Percentiles rank a stretch among this genome's conserved stretches.
Conservation (phyloP, 2,797 vertebrate species). For the Sitta carolinensis region DNA sequence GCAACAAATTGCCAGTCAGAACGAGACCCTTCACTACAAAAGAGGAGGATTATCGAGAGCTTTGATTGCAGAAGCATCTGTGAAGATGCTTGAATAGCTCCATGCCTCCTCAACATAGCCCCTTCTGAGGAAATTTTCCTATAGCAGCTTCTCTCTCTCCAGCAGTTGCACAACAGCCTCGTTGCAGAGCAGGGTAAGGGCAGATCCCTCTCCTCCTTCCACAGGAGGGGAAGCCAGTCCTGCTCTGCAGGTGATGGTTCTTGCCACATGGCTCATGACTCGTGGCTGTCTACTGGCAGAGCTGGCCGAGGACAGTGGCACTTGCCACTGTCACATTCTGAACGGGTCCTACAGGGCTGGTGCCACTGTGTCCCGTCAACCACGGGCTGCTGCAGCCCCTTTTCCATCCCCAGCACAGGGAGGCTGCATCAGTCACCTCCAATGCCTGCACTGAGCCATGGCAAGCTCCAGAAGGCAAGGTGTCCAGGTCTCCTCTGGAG, state of each 20-base stretch:
- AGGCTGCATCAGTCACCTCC: neutral
- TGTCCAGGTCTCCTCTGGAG: slow-evolving; percentile 1
- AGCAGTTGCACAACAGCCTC: neutral
- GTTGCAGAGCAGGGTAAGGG: neutral
- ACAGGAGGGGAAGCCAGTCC: neutral
- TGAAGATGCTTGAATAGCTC: slow-evolving; percentile 44
- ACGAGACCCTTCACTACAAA: slow-evolving; percentile 15
- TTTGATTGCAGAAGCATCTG: slow-evolving; percentile 53
- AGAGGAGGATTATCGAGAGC: slow-evolving; percentile 36
- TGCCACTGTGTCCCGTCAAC: neutral
- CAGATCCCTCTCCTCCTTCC: neutral
- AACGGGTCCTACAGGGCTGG: accelerated
- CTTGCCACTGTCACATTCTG: neutral
- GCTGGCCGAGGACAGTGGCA: accelerated
- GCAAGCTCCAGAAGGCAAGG: slow-evolving; percentile 14
- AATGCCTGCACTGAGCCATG: neutral
- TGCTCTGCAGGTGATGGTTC: neutral
- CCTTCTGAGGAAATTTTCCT: neutral
- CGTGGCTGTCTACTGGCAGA: neutral
- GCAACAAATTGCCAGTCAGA: slow-evolving; percentile 31
- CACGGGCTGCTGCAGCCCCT: neutral
- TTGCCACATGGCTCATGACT: accelerated
- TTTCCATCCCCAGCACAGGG: neutral
- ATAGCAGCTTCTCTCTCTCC: neutral
- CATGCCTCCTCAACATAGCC: neutral